Evolutionary conservation across 2,113 vertebrate species (phyloP), one percentile per base, ranked within the genome.

Genomic region (Platycercus adscitus): DNA sequence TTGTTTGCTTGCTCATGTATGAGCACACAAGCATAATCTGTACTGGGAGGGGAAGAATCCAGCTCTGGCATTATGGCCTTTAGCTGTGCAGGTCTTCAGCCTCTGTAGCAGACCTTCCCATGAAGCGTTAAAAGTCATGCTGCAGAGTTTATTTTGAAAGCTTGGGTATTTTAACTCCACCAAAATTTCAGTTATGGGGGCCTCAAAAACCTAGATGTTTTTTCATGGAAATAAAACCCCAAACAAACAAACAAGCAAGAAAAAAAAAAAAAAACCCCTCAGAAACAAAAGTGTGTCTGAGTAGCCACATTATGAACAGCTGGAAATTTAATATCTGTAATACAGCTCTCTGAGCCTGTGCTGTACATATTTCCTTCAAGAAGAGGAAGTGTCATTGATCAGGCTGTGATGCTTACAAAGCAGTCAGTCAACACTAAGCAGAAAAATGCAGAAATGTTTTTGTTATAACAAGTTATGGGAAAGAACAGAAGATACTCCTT

Each of bases 1-100:
- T 10, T 29, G 28, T 71, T 91, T 76, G 16, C 61, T 81, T 69
- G 43, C 50, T 55, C 21, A 4, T 21, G 11, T 64, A 9, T 28
- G 11, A 75, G 29, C 31, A 52, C n/a, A 63, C 1, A 0, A 11
- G 25, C 5, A 4, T 23, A 28, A 28, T 21, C 12, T 14, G 3
- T 13, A 16, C 7, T 17, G 13, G n/a, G 33, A 84, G 29, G 21
- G 11, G 39, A 5, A 64, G 6, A 17, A 41, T 44, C 72, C 13
- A 39, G 23, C 19, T 72, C 56, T 87, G 68, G 15, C 7, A 11
- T 35, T 17, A 9, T 8, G 16, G 17, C 8, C 33, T 80, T 39
- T 24, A 46, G 31, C 3, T 65, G 7, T 60, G 18, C 33, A 78
- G 12, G 6, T 60, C 23, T 88, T 13, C 21, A 55, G 13, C 20